Percentiles rank a stretch among this genome's conserved stretches.
These are phyloP conservation scores for Potorous gilbertii DNA, from an alignment of 2,797 vertebrate genomes.

Conservation along the genomic window DNA sequence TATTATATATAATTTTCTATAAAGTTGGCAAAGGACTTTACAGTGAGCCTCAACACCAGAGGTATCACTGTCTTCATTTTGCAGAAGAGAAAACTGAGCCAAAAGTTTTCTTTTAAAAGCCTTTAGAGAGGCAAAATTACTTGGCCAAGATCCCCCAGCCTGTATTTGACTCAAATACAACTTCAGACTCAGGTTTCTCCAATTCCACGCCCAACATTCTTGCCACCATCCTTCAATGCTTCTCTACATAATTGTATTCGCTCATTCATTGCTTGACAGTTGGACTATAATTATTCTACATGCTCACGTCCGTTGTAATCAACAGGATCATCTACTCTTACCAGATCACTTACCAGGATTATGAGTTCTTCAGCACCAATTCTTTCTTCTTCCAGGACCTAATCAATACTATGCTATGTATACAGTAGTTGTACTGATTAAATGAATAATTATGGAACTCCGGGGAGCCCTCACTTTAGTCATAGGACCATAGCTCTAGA, in stretches of 20 bases:
- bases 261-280: neutral
- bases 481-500: neutral
- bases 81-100: neutral
- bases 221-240: neutral
- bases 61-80: neutral
- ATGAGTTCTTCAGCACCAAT: neutral
- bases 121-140: slow-evolving; percentile 6
- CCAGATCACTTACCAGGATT: too few relatives aligned
- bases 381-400: neutral
- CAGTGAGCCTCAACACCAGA: neutral
- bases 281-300: neutral
- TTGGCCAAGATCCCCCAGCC: slow-evolving; percentile 5
- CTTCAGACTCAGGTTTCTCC: slow-evolving; percentile 14
- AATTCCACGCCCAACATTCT: neutral
- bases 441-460: neutral
- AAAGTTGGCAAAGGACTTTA: slow-evolving; percentile 2
- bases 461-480: neutral
- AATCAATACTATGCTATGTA: neutral
- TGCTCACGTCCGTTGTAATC: neutral
- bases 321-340: neutral
- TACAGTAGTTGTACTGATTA: neutral
- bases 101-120: too few relatives aligned
- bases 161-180: neutral
- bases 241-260: neutral
- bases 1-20: neutral